Percentiles rank a stretch among this genome's conserved stretches.
Evolutionary conservation across 2,797 vertebrate genomes (phyloP).

Genomic region (Petrocephalus sullivani): DNA sequence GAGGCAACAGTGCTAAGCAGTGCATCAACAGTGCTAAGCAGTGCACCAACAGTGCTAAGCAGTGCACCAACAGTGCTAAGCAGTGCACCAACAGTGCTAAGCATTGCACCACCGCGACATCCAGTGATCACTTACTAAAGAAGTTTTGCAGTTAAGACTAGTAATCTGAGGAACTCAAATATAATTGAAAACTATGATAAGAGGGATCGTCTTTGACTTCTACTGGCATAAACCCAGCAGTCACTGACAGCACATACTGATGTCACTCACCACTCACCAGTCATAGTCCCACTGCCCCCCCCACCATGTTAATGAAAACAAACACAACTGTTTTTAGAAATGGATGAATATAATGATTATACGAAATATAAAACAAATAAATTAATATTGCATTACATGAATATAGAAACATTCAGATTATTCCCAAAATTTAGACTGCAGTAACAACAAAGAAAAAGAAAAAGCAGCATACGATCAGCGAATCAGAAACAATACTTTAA

Average conservation of each 20-base stretch:
- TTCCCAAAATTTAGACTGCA: neutral
- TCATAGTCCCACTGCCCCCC: neutral
- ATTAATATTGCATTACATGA: neutral
- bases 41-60: no score
- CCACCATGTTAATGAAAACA: neutral
- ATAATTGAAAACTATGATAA: neutral
- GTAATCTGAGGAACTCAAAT: neutral
- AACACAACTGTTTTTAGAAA: neutral
- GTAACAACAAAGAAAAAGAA: neutral
- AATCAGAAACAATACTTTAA: neutral
- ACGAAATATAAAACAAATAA: neutral
- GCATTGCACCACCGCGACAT: neutral
- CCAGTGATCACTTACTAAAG: neutral
- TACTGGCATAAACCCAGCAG: neutral
- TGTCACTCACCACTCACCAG: neutral
- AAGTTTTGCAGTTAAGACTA: neutral
- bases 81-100: no score
- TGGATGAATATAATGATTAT: neutral
- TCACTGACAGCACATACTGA: neutral
- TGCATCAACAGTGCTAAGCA: no score
- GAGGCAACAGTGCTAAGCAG: no score
- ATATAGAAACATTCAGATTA: neutral
- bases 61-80: no score
- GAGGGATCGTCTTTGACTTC: neutral
- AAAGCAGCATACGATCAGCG: neutral